A percentile compares a stretch with the other conserved stretches of the same genome.
These are phyloP conservation scores for Sesia apiformis DNA, from an alignment of 2,888 invertebrate genomes.

Conservation along the genomic window DNA sequence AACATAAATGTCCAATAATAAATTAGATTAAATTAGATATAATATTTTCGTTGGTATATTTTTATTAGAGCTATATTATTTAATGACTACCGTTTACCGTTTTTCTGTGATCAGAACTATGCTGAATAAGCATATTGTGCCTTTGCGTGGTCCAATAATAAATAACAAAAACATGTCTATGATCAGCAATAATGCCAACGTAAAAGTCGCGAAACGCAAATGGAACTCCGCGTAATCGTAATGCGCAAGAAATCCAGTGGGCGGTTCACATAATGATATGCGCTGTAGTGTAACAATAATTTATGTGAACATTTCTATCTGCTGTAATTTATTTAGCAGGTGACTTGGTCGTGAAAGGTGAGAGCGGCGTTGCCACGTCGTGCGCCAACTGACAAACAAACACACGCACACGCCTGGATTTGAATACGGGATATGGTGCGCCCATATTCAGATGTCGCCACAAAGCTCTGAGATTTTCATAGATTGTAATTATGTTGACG, in stretches of 20 bases:
- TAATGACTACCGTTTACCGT: too few species aligned
- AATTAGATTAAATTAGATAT: too few species aligned
- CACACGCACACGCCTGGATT: slow-evolving; percentile 7
- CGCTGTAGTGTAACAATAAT: slow-evolving; percentile 35
- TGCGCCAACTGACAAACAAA: slow-evolving; percentile 11
- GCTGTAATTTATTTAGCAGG: slow-evolving; percentile 45
- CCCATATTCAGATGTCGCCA: neutral
- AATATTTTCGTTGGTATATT: too few species aligned
- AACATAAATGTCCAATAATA: too few species aligned
- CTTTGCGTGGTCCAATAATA: neutral
- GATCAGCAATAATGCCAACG: slow-evolving; percentile 3
- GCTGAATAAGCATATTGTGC: neutral
- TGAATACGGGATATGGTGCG: slow-evolving; percentile 10
- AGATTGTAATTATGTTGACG: neutral
- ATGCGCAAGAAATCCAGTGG: slow-evolving; percentile 12
- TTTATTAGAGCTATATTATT: too few species aligned
- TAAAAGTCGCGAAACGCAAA: slow-evolving; percentile 1
- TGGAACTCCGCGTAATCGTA: neutral
- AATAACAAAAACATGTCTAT: neutral
- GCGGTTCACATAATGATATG: slow-evolving; percentile 25
- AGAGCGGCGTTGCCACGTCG: slow-evolving; percentile 14
- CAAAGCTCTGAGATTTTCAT: neutral
- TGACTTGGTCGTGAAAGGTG: slow-evolving; percentile 32
- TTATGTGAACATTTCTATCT: slow-evolving; percentile 47
- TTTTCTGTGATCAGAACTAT: neutral